Conservation (phyloP, 2,797 vertebrate genomes). For the Mormyrus proboscirostris region DNA sequence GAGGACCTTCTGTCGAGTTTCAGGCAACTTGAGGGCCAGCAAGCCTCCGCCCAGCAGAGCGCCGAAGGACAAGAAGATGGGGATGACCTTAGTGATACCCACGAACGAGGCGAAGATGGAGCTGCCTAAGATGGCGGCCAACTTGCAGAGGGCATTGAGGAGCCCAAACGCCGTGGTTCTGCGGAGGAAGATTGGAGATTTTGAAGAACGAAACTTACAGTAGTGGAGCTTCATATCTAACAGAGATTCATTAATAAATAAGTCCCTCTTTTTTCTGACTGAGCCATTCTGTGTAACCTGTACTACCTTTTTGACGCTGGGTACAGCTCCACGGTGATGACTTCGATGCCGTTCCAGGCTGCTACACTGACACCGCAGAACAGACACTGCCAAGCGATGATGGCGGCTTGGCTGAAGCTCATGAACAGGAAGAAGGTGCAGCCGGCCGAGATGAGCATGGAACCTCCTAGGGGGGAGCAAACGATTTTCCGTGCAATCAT, state of each 20-base stretch:
- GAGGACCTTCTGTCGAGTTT: slow-evolving; percentile 89
- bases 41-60: slow-evolving; percentile 87
- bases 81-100: slow-evolving; percentile 85
- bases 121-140: slow-evolving; percentile 86
- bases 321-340: slow-evolving; percentile 92
- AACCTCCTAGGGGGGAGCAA: slow-evolving; percentile 64
- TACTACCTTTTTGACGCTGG: slow-evolving; percentile 84
- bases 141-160: slow-evolving; percentile 84
- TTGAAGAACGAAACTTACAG: not conserved
- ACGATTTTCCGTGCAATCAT: not conserved
- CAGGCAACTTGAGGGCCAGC: slow-evolving; percentile 84
- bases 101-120: slow-evolving; percentile 92
- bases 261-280: not conserved
- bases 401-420: slow-evolving; percentile 84
- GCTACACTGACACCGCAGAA: slow-evolving; percentile 85
- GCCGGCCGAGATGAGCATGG: slow-evolving; percentile 83
- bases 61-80: slow-evolving; percentile 86
- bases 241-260: not conserved
- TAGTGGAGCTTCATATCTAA: not conserved
- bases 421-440: slow-evolving; percentile 93
- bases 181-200: slow-evolving; percentile 25
- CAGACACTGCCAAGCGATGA: slow-evolving; percentile 93
- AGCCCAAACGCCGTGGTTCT: slow-evolving; percentile 93
- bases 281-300: not conserved
- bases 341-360: slow-evolving; percentile 89